A percentile compares a stretch with the other conserved stretches of the same genome.
Conservation (phyloP, 2,888 invertebrate species). For the Pecten maximus region DNA sequence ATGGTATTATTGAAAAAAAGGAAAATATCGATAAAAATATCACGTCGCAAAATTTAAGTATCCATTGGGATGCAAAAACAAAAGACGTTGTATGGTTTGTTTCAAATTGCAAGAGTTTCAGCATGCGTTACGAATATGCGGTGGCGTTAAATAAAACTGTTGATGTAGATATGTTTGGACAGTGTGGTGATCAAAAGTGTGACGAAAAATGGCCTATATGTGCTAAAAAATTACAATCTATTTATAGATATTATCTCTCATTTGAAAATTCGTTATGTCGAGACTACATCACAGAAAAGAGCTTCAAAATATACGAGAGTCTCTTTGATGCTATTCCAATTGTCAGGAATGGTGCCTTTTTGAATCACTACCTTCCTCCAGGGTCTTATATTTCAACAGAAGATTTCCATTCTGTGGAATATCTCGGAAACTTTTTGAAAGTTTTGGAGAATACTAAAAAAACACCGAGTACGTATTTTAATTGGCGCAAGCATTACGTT, state of each 20-base stretch:
- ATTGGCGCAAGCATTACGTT: not conserved
- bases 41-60: not conserved
- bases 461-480: not conserved
- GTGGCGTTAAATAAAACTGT: not conserved
- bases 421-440: not conserved
- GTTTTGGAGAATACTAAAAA: not conserved
- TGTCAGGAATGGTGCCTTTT: not conserved
- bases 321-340: conserved; percentile 2
- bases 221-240: not conserved
- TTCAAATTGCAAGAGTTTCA: not conserved
- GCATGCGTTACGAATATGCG: not conserved
- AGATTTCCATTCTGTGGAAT: not conserved
- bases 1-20: not conserved
- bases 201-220: conserved; percentile 8
- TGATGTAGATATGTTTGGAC: not conserved
- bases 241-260: conserved; percentile 21
- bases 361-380: not conserved
- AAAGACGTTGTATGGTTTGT: not conserved
- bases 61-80: not conserved
- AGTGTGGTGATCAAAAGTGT: not conserved
- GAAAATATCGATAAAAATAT: not conserved
- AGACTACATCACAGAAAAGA: not conserved
- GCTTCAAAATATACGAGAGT: not conserved
- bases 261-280: conserved; percentile 1
- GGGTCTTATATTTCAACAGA: not conserved